A percentile compares a stretch with the other conserved stretches of the same genome.
Evolutionary conservation across 1,140 invertebrate species (phyloP).

Genomic region (Drosophila sproati): DNA sequence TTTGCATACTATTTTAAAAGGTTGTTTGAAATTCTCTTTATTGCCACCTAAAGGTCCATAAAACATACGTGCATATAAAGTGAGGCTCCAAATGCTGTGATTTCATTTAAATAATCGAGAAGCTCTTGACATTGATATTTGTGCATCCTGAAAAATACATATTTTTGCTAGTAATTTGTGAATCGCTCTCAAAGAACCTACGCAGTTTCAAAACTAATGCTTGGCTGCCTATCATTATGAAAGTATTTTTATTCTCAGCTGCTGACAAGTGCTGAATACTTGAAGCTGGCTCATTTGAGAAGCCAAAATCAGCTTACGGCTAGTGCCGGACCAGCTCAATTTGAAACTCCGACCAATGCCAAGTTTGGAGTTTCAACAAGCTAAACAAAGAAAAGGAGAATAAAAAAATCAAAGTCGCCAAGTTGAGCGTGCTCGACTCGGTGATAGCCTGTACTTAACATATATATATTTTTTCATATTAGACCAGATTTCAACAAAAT

Average conservation of each 20-base stretch:
- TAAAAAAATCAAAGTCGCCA: not conserved
- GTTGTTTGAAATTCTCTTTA: slow-evolving; percentile 42
- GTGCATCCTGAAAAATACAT: not conserved
- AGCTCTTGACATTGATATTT: slow-evolving; percentile 1
- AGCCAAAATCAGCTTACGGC: slow-evolving; percentile 28
- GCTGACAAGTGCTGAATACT: slow-evolving; percentile 53
- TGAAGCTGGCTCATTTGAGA: slow-evolving; percentile 34
- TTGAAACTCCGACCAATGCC: slow-evolving; percentile 1
- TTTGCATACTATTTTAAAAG: slow-evolving; percentile 72
- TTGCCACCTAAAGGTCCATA: slow-evolving; percentile 37
- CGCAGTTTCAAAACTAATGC: not conserved
- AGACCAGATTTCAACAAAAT: not conserved
- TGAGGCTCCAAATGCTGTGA: slow-evolving; percentile 29
- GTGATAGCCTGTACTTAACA: not conserved
- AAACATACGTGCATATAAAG: slow-evolving; percentile 28
- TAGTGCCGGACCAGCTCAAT: not conserved
- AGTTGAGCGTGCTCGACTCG: not conserved
- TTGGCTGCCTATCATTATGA: slow-evolving; percentile 22
- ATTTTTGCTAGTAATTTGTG: not conserved
- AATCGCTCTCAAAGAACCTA: slow-evolving; percentile 12
- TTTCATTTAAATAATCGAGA: slow-evolving; percentile 18
- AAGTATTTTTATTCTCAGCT: slow-evolving; percentile 53
- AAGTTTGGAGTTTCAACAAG: slow-evolving; percentile 19
- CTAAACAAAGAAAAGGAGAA: not conserved
- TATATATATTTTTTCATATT: no score